Conservation (phyloP, 2,888 invertebrate genomes). For the Nezara viridula region DNA sequence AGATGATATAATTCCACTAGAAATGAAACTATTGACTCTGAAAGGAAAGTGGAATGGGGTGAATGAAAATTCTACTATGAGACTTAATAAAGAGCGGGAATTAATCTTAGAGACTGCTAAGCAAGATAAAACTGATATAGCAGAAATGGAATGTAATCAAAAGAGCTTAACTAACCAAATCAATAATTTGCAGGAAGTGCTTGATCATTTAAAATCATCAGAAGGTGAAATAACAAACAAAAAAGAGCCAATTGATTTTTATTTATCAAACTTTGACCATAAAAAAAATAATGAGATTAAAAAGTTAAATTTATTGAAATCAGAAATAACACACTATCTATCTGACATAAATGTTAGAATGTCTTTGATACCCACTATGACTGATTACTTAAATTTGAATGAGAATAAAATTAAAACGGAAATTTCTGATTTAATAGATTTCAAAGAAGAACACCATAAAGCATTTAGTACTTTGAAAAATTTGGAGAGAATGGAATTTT, state of each 20-base stretch:
- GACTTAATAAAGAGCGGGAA: background rate
- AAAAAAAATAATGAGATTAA: background rate
- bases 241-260: background rate
- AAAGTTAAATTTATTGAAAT: background rate
- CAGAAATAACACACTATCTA: background rate
- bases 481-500: background rate
- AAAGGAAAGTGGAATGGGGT: background rate
- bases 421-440: background rate
- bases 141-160: background rate
- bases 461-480: background rate
- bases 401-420: background rate
- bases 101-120: background rate
- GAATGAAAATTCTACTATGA: background rate
- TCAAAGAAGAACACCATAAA: background rate
- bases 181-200: background rate
- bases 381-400: background rate
- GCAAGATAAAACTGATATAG: background rate
- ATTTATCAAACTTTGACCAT: background rate
- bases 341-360: background rate
- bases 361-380: background rate
- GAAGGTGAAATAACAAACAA: background rate
- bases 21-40: background rate
- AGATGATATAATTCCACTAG: background rate
- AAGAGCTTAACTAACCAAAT: background rate
- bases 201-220: background rate